phyloP scores from a whole-genome alignment of 2,113 vertebrate species.

The Nematolebias whitei region DNA sequence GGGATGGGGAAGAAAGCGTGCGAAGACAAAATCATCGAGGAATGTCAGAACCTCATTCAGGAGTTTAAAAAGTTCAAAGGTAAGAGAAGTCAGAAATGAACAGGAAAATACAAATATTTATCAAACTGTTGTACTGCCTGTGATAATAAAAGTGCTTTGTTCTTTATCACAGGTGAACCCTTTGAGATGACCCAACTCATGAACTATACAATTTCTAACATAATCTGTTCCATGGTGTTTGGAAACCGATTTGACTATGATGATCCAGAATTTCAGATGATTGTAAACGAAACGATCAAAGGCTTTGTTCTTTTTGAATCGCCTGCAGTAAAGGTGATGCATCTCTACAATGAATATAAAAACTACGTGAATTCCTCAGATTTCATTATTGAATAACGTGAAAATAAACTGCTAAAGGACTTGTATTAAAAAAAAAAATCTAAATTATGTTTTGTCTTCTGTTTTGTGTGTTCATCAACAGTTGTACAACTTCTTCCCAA shows the following conservation, averaged over 20 bases:
- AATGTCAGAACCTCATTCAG: conserved; percentile 31
- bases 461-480: conserved; percentile 3
- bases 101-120: too few species aligned
- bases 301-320: neutral
- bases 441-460: neutral
- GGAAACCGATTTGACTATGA: conserved; percentile 62
- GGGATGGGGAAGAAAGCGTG: conserved; percentile 60
- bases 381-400: too few species aligned
- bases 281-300: conserved; percentile 17
- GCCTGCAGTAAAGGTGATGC: conserved; percentile 15
- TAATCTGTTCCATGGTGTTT: conserved; percentile 59
- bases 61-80: conserved; percentile 36
- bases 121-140: too few species aligned
- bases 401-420: too few species aligned
- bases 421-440: too few species aligned
- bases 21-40: conserved; percentile 60
- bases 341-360: too few species aligned
- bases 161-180: conserved; percentile 2
- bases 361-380: too few species aligned
- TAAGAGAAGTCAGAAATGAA: neutral
- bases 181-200: neutral
- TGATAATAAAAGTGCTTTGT: too few species aligned
- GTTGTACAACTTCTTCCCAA: conserved; percentile 52
- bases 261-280: conserved; percentile 31
- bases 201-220: conserved; percentile 25